A percentile compares a stretch with the other conserved stretches of the same genome.
phyloP scores from a whole-genome alignment of 1,140 invertebrate species.

The Aricia agestis region DNA sequence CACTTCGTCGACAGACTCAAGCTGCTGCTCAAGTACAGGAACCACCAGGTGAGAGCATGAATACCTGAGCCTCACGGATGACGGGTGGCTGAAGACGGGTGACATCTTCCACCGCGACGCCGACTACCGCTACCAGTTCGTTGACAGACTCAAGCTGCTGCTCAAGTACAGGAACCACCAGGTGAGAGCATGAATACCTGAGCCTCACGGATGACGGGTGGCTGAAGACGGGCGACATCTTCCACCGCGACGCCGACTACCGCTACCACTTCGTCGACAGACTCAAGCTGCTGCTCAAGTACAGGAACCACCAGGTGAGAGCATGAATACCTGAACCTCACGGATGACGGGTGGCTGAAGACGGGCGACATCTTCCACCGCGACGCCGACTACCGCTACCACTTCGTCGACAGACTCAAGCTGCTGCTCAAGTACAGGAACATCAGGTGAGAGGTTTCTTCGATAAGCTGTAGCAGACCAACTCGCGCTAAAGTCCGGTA shows the following conservation, averaged over 20 bases:
- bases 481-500: no score
- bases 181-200: no score
- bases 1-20: conserved; percentile 84
- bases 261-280: conserved; percentile 83
- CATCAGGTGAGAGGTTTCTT: conserved; percentile 33
- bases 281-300: conserved; percentile 85
- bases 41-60: conserved; percentile 33
- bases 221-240: conserved; percentile 84
- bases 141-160: conserved; percentile 84
- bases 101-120: conserved; percentile 83
- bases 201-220: no score
- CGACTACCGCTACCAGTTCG: conserved; percentile 80
- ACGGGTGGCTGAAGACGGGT: conserved; percentile 84
- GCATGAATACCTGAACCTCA: no score
- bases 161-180: conserved; percentile 79
- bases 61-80: no score
- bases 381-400: conserved; percentile 81
- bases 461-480: no score
- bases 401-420: conserved; percentile 83
- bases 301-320: conserved; percentile 46
- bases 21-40: conserved; percentile 83
- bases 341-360: conserved; percentile 83
- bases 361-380: conserved; percentile 84
- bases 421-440: conserved; percentile 83
- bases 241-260: conserved; percentile 81